These are phyloP conservation scores for Anadara kagoshimensis DNA, from an alignment of 1,140 invertebrate species.

Conservation along the genomic window DNA sequence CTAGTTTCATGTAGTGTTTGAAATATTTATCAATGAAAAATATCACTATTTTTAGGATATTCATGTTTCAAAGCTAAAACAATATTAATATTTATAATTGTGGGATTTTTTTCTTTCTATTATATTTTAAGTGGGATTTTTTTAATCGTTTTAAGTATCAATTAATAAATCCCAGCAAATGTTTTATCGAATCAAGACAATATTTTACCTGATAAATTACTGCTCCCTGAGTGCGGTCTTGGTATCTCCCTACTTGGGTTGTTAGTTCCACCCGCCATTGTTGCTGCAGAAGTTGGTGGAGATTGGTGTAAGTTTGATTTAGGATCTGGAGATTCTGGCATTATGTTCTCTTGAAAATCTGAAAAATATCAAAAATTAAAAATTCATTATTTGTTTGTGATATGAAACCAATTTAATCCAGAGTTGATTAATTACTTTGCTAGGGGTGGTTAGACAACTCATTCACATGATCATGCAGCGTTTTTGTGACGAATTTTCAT, in stretches of 20 bases:
- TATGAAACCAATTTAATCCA: neutral
- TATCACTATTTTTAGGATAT: no score
- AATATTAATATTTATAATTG: neutral
- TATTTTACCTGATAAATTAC: slow-evolving; percentile 45
- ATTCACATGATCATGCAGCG: no score
- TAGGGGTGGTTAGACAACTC: neutral
- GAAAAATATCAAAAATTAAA: slow-evolving; percentile 59
- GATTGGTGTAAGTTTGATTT: slow-evolving; percentile 40
- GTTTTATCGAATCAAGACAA: neutral
- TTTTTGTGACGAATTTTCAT: no score
- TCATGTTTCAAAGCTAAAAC: neutral
- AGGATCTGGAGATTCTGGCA: slow-evolving; percentile 67
- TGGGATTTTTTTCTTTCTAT: neutral
- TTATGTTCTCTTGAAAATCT: slow-evolving; percentile 65
- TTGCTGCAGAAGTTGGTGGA: slow-evolving; percentile 5
- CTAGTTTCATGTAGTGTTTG: no score
- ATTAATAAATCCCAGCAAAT: neutral
- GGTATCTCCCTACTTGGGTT: slow-evolving; percentile 44
- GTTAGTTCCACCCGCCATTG: slow-evolving; percentile 17
- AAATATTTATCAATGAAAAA: no score
- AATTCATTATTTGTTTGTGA: neutral
- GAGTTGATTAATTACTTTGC: neutral
- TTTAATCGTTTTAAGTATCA: neutral
- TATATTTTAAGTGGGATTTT: neutral
- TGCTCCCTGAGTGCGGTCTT: slow-evolving; percentile 41